Evolutionary conservation across 2,113 vertebrate species (phyloP).

Genomic region (Dendropsophus ebraccatus): DNA sequence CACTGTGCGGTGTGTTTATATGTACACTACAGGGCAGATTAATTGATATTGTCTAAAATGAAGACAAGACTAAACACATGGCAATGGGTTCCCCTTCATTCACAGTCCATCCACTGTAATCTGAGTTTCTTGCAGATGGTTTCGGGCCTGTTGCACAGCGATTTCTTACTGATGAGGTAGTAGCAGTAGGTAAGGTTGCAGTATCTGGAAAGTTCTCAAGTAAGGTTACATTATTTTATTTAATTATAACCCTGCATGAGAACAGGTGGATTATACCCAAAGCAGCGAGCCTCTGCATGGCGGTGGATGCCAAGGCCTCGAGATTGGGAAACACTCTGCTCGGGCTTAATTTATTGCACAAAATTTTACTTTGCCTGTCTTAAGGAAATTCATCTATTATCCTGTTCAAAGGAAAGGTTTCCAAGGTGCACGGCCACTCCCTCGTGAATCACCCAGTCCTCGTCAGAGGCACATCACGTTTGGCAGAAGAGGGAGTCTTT

Average conservation of each 20-base stretch:
- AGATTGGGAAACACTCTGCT: neutral
- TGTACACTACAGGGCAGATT: too few species aligned
- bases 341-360: neutral
- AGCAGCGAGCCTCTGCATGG: neutral
- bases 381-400: neutral
- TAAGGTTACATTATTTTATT: neutral
- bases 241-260: neutral
- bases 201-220: neutral
- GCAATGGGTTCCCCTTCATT: too few species aligned
- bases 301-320: neutral
- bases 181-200: neutral
- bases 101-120: too few species aligned
- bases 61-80: too few species aligned
- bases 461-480: constrained; percentile 18
- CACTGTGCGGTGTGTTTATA: too few species aligned
- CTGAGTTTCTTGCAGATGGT: neutral
- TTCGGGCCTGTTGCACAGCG: neutral
- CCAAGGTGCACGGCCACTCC: neutral
- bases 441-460: constrained; percentile 27
- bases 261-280: neutral
- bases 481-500: constrained; percentile 17
- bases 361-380: neutral
- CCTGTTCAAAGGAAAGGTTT: constrained; percentile 28
- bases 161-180: neutral
- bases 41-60: too few species aligned